A percentile compares a stretch with the other conserved stretches of the same genome.
Evolutionary conservation across 1,140 invertebrate species (phyloP).

Genomic region (Lasaia peninsularis): DNA sequence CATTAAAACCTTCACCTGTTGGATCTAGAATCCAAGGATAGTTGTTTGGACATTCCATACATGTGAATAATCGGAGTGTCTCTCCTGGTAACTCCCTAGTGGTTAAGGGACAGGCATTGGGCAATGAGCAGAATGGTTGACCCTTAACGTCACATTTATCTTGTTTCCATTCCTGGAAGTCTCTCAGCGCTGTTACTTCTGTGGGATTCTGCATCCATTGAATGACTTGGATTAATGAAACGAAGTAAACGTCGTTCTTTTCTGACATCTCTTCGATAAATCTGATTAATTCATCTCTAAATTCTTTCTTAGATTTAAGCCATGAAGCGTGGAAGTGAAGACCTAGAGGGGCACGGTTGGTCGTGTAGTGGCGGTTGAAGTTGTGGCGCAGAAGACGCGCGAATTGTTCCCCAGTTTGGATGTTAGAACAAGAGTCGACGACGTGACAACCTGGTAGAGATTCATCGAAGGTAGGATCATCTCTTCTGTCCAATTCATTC

Average conservation of each 20-base stretch:
- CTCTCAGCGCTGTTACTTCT: slow-evolving; percentile 89
- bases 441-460: slow-evolving; percentile 95
- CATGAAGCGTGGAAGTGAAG: slow-evolving; percentile 97
- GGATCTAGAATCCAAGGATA: slow-evolving; percentile 97
- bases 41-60: slow-evolving; percentile 96
- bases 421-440: slow-evolving; percentile 95
- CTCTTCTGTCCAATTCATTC: slow-evolving; percentile 94
- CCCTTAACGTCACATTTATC: slow-evolving; percentile 97
- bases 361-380: slow-evolving; percentile 95
- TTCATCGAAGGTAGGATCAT: slow-evolving; percentile 94
- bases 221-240: slow-evolving; percentile 95
- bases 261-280: slow-evolving; percentile 96
- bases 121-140: slow-evolving; percentile 93
- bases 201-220: slow-evolving; percentile 99
- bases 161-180: slow-evolving; percentile 95
- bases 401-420: slow-evolving; percentile 93
- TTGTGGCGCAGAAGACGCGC: slow-evolving; percentile 92
- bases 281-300: slow-evolving; percentile 93
- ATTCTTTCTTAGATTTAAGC: slow-evolving; percentile 96
- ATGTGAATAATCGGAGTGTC: slow-evolving; percentile 94
- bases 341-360: slow-evolving; percentile 95
- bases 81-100: slow-evolving; percentile 95
- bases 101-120: slow-evolving; percentile 92
- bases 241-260: slow-evolving; percentile 95
- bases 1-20: slow-evolving; percentile 94